Base-by-base conservation (phyloP, 2,888 invertebrate genomes). In the Adelognathus sp. region DNA sequence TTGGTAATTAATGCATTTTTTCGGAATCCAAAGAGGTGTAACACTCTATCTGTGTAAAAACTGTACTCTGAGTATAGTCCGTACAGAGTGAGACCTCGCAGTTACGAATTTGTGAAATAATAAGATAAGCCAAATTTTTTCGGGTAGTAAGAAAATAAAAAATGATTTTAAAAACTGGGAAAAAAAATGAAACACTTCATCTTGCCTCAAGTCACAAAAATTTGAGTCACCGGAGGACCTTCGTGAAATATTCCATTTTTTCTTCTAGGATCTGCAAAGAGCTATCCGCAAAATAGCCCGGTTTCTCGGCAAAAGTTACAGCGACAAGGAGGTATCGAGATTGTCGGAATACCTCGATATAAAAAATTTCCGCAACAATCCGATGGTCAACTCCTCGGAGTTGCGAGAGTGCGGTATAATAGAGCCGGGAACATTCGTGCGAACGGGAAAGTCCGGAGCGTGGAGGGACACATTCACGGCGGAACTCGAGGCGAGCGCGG, bases 351-450 rank as follows among this genome's bases (percentile, higher is more conserved):
- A 97, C 88, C 94, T 97, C 72, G 94, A 94, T 86, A 96, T 98
- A 83, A 93, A 95, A 11, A 96, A 94, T 89, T 98, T 98, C 92
- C 95, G 95, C 83, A 93, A 94, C 24, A 98, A 97, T 91, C 94
- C 94, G 64, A 94, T 95, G 0, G 95, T 97, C 0, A 97, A 98
- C 88, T 94, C 93, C 80, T 93, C 95, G 77, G 93, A 94, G 67
- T 92, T 95, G 91, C 93, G 92, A 82, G 93, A 93, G 3, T 92
- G 95, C 3, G 94, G 95, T 1, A 93, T 96, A n/a, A 90, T 93
- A 1, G 92, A 92, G 2, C 93, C 93, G 1, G 95, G 94, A 85
- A 92, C 92, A 2, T 96, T 96, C 85, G 94, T 96, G 1, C 92
- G 95, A 83, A 73, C 76, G 90, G 93, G 93, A 16, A 87, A 90